Evolutionary conservation across 2,888 invertebrate species (phyloP).

Genomic region (Leptinotarsa rubiginosa): DNA sequence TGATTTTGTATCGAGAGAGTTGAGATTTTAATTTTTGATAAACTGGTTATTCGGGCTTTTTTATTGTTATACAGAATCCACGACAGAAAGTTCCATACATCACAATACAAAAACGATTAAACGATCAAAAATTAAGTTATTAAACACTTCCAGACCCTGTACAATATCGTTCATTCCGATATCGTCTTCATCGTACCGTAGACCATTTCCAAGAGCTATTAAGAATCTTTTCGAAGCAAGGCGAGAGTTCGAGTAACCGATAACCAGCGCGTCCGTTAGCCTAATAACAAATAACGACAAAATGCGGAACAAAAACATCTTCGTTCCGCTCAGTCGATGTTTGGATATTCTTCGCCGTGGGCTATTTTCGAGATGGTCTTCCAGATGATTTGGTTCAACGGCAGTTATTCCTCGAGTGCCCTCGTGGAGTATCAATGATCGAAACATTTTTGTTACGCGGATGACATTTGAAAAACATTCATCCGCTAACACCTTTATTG

Average conservation of each 20-base stretch:
- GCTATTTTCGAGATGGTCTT: conserved; percentile 8
- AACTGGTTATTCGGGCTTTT: too few relatives aligned
- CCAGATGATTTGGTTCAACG: conserved; percentile 8
- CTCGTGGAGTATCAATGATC: conserved; percentile 6
- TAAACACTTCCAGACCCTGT: not conserved
- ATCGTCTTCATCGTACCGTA: not conserved
- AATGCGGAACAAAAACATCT: conserved; percentile 16
- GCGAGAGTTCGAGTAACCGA: conserved; percentile 19
- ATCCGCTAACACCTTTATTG: too few relatives aligned
- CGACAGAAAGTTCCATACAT: too few relatives aligned
- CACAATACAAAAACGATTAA: too few relatives aligned
- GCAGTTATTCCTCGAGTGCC: not conserved
- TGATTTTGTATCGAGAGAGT: too few relatives aligned
- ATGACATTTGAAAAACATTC: not conserved
- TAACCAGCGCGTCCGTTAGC: conserved; percentile 12
- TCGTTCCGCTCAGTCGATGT: conserved; percentile 19
- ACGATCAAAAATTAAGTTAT: not conserved
- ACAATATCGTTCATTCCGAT: not conserved
- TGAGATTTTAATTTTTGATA: too few relatives aligned
- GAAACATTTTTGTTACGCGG: not conserved
- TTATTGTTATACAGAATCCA: too few relatives aligned
- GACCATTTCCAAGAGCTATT: conserved; percentile 4
- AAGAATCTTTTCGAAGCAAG: conserved; percentile 5
- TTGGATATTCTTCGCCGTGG: conserved; percentile 1
- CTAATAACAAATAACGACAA: conserved; percentile 7